Evolutionary conservation across 2,113 vertebrate species (phyloP).

Genomic region (Puma concolor): DNA sequence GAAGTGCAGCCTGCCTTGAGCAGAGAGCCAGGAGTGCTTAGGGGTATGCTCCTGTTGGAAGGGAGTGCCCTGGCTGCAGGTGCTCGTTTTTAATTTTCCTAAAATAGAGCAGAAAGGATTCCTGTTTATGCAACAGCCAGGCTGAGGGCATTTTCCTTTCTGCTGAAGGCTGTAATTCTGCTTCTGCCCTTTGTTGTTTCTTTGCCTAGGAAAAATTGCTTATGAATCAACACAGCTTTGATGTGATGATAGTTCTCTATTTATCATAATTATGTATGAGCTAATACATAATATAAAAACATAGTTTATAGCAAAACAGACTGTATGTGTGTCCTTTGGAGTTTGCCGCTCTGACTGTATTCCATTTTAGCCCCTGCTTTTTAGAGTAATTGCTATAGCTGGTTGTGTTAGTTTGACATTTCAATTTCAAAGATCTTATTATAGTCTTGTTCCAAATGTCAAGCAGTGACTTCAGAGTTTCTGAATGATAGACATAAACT

Average conservation of each 20-base stretch:
- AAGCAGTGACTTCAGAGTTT: constrained; percentile 41
- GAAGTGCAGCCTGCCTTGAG: not conserved
- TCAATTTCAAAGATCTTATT: constrained; percentile 69
- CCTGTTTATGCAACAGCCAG: not conserved
- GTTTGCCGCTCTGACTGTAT: not conserved
- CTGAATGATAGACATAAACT: constrained; percentile 43
- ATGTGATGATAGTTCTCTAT: not conserved
- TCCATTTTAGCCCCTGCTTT: constrained; percentile 4
- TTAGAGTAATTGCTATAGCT: constrained; percentile 45
- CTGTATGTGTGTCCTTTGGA: not conserved
- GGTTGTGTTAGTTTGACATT: constrained; percentile 65
- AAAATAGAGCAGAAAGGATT: not conserved
- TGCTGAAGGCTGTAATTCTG: not conserved
- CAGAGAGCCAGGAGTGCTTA: not conserved
- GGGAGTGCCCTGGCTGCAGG: not conserved
- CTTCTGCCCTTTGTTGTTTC: not conserved
- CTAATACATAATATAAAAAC: constrained; percentile 15
- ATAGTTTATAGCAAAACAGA: not conserved
- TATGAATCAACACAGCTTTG: not conserved
- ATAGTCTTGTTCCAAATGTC: constrained; percentile 61
- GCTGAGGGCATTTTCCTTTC: not conserved
- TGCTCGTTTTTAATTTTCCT: constrained; percentile 28
- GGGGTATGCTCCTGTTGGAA: not conserved
- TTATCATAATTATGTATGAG: not conserved
- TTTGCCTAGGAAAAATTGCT: constrained; percentile 18